Conservation (phyloP, 2,113 vertebrate species). For the Thermophis baileyi region DNA sequence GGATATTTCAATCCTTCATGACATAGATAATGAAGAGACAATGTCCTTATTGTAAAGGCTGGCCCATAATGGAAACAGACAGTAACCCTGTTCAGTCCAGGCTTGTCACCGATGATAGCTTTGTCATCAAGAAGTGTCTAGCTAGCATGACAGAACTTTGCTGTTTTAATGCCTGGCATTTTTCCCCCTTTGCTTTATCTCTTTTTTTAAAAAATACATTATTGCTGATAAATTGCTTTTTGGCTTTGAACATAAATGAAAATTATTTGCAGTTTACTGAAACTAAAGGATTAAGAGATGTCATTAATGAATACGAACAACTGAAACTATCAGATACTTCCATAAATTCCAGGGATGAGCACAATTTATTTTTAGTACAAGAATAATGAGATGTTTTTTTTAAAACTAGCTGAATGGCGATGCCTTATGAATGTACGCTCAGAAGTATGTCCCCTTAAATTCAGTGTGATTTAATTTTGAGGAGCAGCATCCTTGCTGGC, state of each 20-base stretch:
- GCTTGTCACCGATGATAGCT: not conserved
- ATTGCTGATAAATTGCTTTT: conserved; percentile 21
- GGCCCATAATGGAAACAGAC: not conserved
- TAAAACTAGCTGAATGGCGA: not conserved
- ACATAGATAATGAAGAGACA: not conserved
- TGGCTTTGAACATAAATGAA: conserved; percentile 26
- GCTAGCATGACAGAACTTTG: not conserved
- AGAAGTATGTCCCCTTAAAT: not conserved
- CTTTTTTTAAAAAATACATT: conserved; percentile 7
- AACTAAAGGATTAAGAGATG: conserved; percentile 9
- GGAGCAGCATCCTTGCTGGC: not conserved
- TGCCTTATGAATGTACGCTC: not conserved
- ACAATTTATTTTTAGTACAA: not conserved
- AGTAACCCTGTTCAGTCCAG: not conserved
- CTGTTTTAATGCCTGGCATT: not conserved
- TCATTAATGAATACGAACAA: conserved; percentile 22
- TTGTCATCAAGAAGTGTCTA: not conserved
- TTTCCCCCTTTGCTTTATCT: not conserved
- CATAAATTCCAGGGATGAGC: not conserved
- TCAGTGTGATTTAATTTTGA: not conserved
- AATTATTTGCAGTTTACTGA: conserved; percentile 26
- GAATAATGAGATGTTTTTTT: not conserved
- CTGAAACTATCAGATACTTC: not conserved
- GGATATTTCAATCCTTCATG: not conserved
- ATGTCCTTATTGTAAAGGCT: not conserved